Percentiles rank a stretch among this genome's conserved stretches.
Conservation (phyloP, 2,888 invertebrate species). For the Atethmia centrago region DNA sequence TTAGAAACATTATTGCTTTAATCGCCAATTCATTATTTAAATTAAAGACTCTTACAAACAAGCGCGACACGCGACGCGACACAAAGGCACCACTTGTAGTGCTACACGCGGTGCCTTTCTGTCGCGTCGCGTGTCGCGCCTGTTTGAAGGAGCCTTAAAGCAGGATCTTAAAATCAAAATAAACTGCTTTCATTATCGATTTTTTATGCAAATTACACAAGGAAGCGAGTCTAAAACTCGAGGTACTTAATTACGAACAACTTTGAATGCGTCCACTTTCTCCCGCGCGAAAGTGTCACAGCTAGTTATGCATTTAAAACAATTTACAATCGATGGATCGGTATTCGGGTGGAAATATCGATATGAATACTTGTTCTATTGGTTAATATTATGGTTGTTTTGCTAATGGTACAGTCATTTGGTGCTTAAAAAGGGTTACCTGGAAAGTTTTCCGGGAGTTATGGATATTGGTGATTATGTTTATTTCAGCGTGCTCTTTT, state of each 20-base stretch:
- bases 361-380: conserved; percentile 36
- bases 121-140: no score
- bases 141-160: no score
- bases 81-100: no score
- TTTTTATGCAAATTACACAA: conserved; percentile 34
- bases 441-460: no score
- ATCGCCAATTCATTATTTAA: background rate
- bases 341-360: conserved; percentile 23
- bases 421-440: no score
- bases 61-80: no score
- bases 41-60: no score
- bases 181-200: conserved; percentile 8
- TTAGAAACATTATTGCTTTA: background rate
- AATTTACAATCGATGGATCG: conserved; percentile 54
- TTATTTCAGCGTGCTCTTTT: no score
- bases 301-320: conserved; percentile 66
- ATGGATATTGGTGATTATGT: no score
- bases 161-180: conserved; percentile 2
- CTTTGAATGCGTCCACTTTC: conserved; percentile 64
- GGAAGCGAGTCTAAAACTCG: conserved; percentile 55
- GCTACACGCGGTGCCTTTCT: no score
- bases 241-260: conserved; percentile 56
- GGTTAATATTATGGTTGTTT: background rate
- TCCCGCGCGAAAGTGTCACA: conserved; percentile 66
- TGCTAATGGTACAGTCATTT: no score